Evolutionary conservation across 30 jellyfish, hydroid and myxozoan genomes (phyloP).

Genomic region (Turritopsis dohrnii): DNA sequence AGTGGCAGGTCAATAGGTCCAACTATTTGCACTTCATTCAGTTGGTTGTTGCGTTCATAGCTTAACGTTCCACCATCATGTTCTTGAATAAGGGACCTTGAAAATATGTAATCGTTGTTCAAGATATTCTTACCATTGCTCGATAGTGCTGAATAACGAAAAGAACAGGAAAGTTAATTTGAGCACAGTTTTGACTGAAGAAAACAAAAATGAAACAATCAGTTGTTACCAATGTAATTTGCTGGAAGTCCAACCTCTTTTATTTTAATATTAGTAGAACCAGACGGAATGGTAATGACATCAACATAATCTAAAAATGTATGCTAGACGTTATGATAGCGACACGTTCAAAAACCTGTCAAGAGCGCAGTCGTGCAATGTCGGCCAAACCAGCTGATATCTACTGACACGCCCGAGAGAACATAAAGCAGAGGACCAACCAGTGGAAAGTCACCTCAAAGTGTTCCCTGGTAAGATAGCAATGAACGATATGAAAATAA

Average conservation of each 20-base stretch:
- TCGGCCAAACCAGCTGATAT: no score
- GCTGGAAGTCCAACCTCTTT: conserved; percentile 57
- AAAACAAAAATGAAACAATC: background rate
- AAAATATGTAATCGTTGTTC: conserved; percentile 18
- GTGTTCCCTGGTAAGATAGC: no score
- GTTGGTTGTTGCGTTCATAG: conserved; percentile 10
- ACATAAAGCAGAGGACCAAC: no score
- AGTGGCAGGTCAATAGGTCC: conserved; percentile 22
- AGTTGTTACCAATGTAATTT: conserved; percentile 64
- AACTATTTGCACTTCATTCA: background rate
- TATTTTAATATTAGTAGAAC: conserved; percentile 57
- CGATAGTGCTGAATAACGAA: background rate
- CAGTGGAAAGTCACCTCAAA: no score
- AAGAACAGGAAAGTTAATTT: background rate
- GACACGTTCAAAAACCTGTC: no score
- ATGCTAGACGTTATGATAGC: background rate
- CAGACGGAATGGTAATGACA: conserved; percentile 63
- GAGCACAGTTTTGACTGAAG: background rate
- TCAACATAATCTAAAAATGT: conserved; percentile 48
- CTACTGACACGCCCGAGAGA: no score
- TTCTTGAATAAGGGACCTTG: background rate
- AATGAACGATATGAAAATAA: no score
- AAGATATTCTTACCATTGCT: conserved; percentile 6
- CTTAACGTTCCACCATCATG: background rate
- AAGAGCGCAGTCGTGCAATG: no score